phyloP scores from a whole-genome alignment of 2,113 vertebrate species.

The Proterorhinus semilunaris region DNA sequence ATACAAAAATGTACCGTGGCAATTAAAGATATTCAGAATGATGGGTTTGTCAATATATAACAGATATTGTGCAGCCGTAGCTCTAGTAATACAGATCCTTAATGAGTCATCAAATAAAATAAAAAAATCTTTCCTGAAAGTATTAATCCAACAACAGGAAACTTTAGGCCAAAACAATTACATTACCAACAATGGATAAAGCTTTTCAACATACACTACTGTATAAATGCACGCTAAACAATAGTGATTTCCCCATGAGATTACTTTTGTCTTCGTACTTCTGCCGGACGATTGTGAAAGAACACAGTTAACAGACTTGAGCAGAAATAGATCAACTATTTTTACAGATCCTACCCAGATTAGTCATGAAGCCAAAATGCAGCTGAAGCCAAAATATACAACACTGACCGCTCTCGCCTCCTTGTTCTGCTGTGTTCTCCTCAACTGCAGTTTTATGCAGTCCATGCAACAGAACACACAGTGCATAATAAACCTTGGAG shows the following conservation, averaged over 20 bases:
- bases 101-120: background rate
- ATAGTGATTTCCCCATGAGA: constrained; percentile 34
- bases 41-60: too few species aligned
- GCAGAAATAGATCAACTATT: constrained; percentile 73
- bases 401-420: constrained; percentile 15
- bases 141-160: constrained; percentile 27
- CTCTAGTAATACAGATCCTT: too few species aligned
- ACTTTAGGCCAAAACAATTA: constrained; percentile 25
- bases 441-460: too few species aligned
- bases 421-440: background rate
- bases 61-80: too few species aligned
- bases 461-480: constrained; percentile 48
- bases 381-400: constrained; percentile 31
- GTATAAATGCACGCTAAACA: constrained; percentile 19
- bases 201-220: constrained; percentile 11
- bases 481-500: constrained; percentile 62
- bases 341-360: constrained; percentile 65
- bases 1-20: too few species aligned
- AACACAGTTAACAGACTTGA: constrained; percentile 4
- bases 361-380: constrained; percentile 41
- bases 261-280: constrained; percentile 30
- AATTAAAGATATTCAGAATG: too few species aligned
- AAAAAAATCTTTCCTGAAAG: background rate
- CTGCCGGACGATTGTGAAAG: constrained; percentile 19
- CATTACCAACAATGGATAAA: background rate